Conservation (phyloP, 2,888 invertebrate genomes). For the Lasioglossum oenotherae region DNA sequence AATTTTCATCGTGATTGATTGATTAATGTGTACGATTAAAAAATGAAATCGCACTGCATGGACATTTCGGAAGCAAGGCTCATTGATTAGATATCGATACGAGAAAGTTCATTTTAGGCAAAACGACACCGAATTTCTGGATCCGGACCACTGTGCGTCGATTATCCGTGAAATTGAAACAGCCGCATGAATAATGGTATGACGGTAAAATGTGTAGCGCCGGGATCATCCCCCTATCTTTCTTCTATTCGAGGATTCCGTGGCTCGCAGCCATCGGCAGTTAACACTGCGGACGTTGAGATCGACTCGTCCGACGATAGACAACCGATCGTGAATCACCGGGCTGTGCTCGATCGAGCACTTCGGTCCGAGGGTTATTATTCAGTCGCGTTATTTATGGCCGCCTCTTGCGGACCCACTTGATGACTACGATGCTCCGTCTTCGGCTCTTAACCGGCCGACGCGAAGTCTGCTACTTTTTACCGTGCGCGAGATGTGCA, state of each 20-base stretch:
- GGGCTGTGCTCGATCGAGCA: neutral
- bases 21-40: no score
- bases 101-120: no score
- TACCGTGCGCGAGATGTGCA: neutral
- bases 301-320: neutral
- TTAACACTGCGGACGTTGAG: neutral
- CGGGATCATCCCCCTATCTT: neutral
- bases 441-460: neutral
- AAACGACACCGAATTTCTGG: no score
- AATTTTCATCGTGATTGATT: no score
- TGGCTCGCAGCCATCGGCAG: constrained; percentile 1
- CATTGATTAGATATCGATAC: no score
- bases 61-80: no score
- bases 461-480: neutral
- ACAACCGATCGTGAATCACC: constrained; percentile 9
- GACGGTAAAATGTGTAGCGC: constrained; percentile 8
- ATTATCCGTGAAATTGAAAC: constrained; percentile 51
- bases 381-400: constrained; percentile 4
- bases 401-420: constrained; percentile 6
- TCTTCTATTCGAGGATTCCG: constrained; percentile 5
- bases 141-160: neutral
- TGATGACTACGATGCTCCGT: constrained; percentile 4
- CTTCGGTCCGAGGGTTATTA: neutral
- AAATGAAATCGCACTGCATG: no score
- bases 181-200: constrained; percentile 41